Conservation (phyloP, 2,113 vertebrate species). For the Ascaphus truei region DNA sequence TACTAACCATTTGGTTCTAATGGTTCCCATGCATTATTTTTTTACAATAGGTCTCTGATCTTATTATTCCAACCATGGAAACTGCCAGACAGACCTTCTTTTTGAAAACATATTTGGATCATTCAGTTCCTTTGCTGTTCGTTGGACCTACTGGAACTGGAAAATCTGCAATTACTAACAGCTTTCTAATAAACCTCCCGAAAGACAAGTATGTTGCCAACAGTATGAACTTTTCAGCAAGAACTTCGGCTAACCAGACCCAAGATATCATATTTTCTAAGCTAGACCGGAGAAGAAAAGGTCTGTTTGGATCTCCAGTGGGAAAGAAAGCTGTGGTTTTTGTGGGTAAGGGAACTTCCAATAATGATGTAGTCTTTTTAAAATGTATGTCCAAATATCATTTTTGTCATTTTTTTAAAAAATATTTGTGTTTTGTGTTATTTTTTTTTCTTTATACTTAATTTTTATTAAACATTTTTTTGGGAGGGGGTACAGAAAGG, state of each 20-base stretch:
- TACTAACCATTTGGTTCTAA: background rate
- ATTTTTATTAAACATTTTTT: no score
- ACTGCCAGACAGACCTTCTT: constrained; percentile 87
- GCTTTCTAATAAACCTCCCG: constrained; percentile 77
- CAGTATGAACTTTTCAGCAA: constrained; percentile 86
- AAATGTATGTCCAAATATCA: background rate
- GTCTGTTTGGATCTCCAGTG: constrained; percentile 78
- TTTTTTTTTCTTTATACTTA: no score
- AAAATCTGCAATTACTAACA: constrained; percentile 85
- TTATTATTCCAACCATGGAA: constrained; percentile 87
- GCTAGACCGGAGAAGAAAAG: constrained; percentile 80
- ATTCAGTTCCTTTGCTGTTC: constrained; percentile 74
- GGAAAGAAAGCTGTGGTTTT: constrained; percentile 84
- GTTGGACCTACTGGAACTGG: constrained; percentile 93
- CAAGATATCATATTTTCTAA: constrained; percentile 92
- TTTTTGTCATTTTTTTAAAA: background rate
- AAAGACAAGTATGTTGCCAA: constrained; percentile 75
- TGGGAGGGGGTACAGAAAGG: no score
- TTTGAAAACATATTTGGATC: constrained; percentile 73
- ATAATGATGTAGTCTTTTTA: background rate
- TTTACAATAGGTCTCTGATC: constrained; percentile 74
- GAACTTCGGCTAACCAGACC: constrained; percentile 84
- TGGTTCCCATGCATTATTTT: background rate
- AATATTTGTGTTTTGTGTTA: no score
- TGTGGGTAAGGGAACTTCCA: constrained; percentile 70